Base-by-base conservation (phyloP, 1,140 invertebrate genomes). In the Pogonognathellus flavescens region DNA sequence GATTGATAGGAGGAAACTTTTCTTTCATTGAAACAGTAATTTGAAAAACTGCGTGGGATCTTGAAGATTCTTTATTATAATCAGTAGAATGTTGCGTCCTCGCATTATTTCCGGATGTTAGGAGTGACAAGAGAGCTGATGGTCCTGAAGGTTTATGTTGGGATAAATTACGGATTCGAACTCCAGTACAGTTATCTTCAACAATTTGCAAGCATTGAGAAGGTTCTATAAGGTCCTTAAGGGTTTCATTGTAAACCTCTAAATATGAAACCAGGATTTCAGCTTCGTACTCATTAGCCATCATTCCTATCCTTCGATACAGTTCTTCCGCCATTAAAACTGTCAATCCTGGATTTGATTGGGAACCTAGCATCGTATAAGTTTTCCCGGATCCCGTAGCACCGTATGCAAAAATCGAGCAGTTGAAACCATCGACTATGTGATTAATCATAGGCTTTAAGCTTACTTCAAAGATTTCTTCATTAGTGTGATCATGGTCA, bases 11-110 rank as follows among this genome's bases (percentile, higher is more conserved):
- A n/a, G 76, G 72, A 25, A 85, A 83, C 50, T 84, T 55, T 50
- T 87, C 81, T 49, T 85, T 16, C 41, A 88, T 59, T 16, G 72
- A 82, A 0, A 92, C 89, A 66, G 89, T 91, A 80, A 94, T 93
- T 92, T 98, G 97, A 89, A 99, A 97, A 18, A 99, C 95, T 41
- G 98, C 98, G 92, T 99, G 98, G 83, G 97, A 99, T 83, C 98
- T 93, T 6, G 97, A 98, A 82, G 97, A 99, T 88, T 98, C 97
- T 52, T 96, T 94, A 91, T 99, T 99, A 3, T 97, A 96, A 91
- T 98, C 97, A 0, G 98, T 99, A 0, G 98, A 97, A 92, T 99
- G 98, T 89, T 99, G 97, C 0, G 97, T 98, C 80, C 98, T 92
- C 90, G 97, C 95, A 81, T 93, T 94, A 90, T 99, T 99, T 1